These are phyloP conservation scores for Pagetopsis macropterus DNA, from an alignment of 2,797 vertebrate species.

Conservation along the genomic window DNA sequence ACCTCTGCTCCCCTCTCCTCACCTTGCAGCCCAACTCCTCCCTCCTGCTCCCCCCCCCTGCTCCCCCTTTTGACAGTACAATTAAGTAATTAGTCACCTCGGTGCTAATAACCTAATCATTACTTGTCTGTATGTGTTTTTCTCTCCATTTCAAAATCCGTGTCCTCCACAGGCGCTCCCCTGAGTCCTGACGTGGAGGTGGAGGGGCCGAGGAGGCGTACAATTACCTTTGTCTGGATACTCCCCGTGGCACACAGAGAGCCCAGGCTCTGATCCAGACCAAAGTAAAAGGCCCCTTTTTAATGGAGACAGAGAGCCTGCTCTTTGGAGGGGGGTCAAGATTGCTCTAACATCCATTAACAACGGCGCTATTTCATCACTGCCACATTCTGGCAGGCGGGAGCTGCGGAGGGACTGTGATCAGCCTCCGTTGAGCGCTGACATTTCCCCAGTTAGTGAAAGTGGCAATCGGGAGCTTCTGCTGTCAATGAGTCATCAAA, in stretches of 20 bases:
- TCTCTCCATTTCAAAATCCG: constrained; percentile 72
- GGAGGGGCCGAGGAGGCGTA: constrained; percentile 51
- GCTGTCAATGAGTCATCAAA: constrained; percentile 81
- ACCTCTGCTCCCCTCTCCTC: constrained; percentile 59
- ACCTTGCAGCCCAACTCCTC: constrained; percentile 61
- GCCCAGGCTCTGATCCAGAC: constrained; percentile 66
- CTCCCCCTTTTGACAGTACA: constrained; percentile 80
- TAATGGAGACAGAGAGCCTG: constrained; percentile 66
- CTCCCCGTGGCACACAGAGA: constrained; percentile 64
- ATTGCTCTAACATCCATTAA: constrained; percentile 75
- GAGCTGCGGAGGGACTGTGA: constrained; percentile 60
- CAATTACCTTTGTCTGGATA: constrained; percentile 69
- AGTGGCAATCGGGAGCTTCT: constrained; percentile 71
- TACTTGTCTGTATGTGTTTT: constrained; percentile 71
- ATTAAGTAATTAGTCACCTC: constrained; percentile 85
- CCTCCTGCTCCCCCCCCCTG: constrained; percentile 56
- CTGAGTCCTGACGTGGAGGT: constrained; percentile 49
- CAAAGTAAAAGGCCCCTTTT: constrained; percentile 54
- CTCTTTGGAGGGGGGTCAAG: constrained; percentile 74
- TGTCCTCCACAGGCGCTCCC: constrained; percentile 71
- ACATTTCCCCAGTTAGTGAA: constrained; percentile 75
- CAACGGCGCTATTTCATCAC: constrained; percentile 71
- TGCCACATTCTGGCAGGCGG: constrained; percentile 57
- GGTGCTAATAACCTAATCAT: constrained; percentile 84
- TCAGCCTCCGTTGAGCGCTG: constrained; percentile 58